Base-by-base conservation (phyloP, 2,113 vertebrate genomes). In the Oxyura jamaicensis region DNA sequence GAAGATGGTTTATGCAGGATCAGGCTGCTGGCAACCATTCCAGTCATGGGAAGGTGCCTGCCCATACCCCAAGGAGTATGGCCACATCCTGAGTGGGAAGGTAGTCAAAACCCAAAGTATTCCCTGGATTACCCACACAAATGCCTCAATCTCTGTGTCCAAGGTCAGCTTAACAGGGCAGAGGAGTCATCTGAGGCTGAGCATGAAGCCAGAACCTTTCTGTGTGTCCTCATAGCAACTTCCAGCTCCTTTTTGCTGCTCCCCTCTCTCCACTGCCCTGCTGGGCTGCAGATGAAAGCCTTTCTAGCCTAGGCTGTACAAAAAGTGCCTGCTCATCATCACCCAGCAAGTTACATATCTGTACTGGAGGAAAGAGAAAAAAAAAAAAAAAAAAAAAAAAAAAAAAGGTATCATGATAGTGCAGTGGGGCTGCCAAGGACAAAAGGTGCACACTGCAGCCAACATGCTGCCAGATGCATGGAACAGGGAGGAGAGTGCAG, bases 1-100 rank as follows among this genome's bases (percentile, higher is more conserved):
- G 35, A 56, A 60, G 60, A 46, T 31, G 25, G 29, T 89, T 94
- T 55, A 39, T 29, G 22, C 31, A 75, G 3, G 1, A 63, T 33
- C 74, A 56, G 62, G 42, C 50, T 96, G 53, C 66, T 88, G 85
- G 74, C 33, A 85, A n/a, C 39, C 31, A 10, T 52, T 78, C 58
- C 69, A 82, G 1, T 44, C 60, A 35, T 46, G 52, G 29, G 26
- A 52, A 91, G 16, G 58, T 76, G 53, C 68, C 71, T 87, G 84
- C 77, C 60, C 46, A 16, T 59, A 67, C 14, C 35, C 36, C 35
- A 56, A 35, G 19, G 36, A 89, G 21, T 0, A 0, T 33, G 56
- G 66, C 93, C 84, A 94, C 87, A 91, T 92, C 77, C 84, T 75
- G 87, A 84, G 85, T 65, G 82, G 74, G 91, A 87, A 93, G 69